Evolutionary conservation across 1,140 invertebrate genomes (phyloP), one percentile per base, ranked within the genome.

Genomic region (Epicauta chinensis): DNA sequence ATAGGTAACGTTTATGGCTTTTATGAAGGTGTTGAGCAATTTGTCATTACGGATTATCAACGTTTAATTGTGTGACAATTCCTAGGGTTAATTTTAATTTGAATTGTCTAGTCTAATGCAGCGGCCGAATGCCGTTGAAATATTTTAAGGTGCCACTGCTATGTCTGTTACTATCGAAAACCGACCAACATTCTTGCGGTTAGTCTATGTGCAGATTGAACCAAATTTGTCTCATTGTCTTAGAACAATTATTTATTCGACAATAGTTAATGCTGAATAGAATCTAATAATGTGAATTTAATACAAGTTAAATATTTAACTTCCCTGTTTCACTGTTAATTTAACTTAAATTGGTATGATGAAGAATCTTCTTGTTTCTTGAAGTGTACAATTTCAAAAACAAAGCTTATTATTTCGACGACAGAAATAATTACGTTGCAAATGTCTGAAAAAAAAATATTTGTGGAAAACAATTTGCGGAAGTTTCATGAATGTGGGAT

Each of bases 401-500:
- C n/a, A n/a, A n/a, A n/a, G n/a, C n/a, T n/a, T n/a, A n/a, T n/a
- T n/a, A n/a, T n/a, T n/a, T n/a, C n/a, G n/a, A n/a, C n/a, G n/a
- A n/a, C n/a, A n/a, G n/a, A n/a, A n/a, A n/a, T 3, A 23, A 23
- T 23, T 3, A 23, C 23, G 1, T 7, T 7, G 23, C 23, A 7
- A 23, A 23, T 5, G 23, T 3, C 4, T 23, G 23, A 23, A 23
- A 23, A 14, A 34, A 45, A 45, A 32, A 32, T 45, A 36, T 36
- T 36, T 36, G 35, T 12, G 5, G 3, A 36, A 15, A 36, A 1
- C 37, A 39, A 36, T 36, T 36, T 36, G 35, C 5, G 5, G 3
- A 36, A 15, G 11, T 12, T 46, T 42, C 32, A 52, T 45, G 55
- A 46, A 52, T 48, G 55, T 39, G 48, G 52, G 47, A 57, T 50